phyloP scores from a whole-genome alignment of 1,140 invertebrate genomes.

The Neotoxoptera formosana region DNA sequence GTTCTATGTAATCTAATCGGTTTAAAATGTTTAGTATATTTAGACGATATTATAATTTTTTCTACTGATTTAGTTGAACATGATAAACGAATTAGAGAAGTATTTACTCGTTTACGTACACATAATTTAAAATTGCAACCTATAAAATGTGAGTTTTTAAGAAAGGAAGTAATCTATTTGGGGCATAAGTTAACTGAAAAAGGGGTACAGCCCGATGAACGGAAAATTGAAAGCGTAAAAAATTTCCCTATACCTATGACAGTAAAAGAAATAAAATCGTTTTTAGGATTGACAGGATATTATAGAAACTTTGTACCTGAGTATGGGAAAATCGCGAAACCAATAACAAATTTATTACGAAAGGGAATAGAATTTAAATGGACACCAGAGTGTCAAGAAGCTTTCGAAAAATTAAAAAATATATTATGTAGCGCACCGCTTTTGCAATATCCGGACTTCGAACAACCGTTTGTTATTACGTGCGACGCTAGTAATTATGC shows the following conservation, averaged over 20 bases:
- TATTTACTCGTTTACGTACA: slow-evolving; percentile 63
- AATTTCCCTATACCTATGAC: not conserved
- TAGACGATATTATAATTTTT: slow-evolving; percentile 65
- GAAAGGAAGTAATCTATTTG: slow-evolving; percentile 64
- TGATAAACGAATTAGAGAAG: slow-evolving; percentile 61
- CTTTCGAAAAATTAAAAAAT: slow-evolving; percentile 3
- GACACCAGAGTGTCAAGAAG: not conserved
- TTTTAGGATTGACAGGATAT: not conserved
- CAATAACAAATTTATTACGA: not conserved
- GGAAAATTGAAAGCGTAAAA: slow-evolving; percentile 63
- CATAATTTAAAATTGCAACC: slow-evolving; percentile 65
- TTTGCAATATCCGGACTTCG: slow-evolving; percentile 44
- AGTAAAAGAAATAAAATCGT: not conserved
- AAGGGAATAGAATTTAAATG: not conserved
- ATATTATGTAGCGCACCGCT: not conserved
- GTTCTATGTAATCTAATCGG: slow-evolving; percentile 61
- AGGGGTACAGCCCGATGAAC: slow-evolving; percentile 64
- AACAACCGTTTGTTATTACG: not conserved
- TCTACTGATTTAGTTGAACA: slow-evolving; percentile 62
- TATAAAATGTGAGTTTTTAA: slow-evolving; percentile 66
- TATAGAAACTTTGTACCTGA: slow-evolving; percentile 4
- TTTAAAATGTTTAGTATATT: slow-evolving; percentile 62
- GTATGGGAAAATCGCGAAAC: not conserved
- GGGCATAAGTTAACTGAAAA: slow-evolving; percentile 64
- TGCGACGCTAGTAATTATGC: slow-evolving; percentile 7